Base-by-base conservation (phyloP, 2,888 invertebrate genomes). In the Willowsia nigromaculata region DNA sequence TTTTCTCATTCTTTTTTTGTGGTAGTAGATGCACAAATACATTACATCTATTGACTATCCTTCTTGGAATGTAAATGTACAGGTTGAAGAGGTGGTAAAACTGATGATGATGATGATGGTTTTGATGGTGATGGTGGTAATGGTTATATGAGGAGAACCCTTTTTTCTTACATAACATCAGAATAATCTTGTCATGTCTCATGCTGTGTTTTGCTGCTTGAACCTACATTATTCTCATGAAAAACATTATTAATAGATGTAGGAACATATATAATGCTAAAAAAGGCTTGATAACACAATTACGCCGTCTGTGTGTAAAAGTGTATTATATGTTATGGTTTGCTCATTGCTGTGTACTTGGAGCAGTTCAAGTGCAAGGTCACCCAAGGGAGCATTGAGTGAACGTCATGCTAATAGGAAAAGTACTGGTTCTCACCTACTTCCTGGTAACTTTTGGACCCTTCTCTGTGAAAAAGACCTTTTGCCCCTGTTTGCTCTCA, bases 361-460 rank as follows among this genome's bases (percentile, higher is more conserved):
- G 87, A 82, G 62, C 74, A 82, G 87, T 87, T 87, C 87, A 87
- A 87, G 87, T 87, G 87, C 87, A 87, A 87, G 87, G 87, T 87
- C 87, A 71, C 33, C 15, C 33, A 76, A 47, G 74, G 74, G 71
- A 59, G 83, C 47, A 22, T 30, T 59, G 22, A 47, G 27, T 62
- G 30, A 47, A 50, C 15, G 59, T 59, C 9, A 43, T 43, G 71
- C 6, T 71, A 71, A 71, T 43, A 43, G 25, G 40, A 40, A 71
- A 43, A 43, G 43, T 71, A 71, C 43, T 43, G 43, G 18, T 18
- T 15, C 65, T 85, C 33, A 85, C 65, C 80, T 86, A 27, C 74
- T 87, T 87, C 82, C 87, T 87, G 82, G 87, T 87, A 59, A 56
- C 15, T 15, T 80, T 62, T 87, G 82, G 82, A 87, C 81, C 87